Conservation (phyloP, 2,797 vertebrate genomes). For the Centropyge bicolor region DNA sequence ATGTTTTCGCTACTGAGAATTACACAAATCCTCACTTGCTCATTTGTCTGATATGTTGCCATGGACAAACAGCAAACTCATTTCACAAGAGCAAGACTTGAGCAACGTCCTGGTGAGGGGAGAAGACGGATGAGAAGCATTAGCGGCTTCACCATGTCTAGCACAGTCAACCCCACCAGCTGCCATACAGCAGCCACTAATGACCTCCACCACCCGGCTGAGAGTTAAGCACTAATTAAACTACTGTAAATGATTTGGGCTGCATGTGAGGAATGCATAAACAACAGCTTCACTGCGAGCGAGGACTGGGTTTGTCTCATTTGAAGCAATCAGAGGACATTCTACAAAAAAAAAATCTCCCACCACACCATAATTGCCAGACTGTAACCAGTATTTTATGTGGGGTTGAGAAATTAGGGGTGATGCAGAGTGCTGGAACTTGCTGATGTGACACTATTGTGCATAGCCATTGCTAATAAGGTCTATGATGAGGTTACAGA, state of each 20-base stretch:
- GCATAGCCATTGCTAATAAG: constrained; percentile 51
- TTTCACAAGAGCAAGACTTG: constrained; percentile 31
- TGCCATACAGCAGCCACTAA: constrained; percentile 63
- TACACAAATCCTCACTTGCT: constrained; percentile 9
- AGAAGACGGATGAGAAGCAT: constrained; percentile 45
- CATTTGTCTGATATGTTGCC: constrained; percentile 25
- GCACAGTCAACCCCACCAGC: constrained; percentile 43
- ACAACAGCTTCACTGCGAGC: constrained; percentile 51
- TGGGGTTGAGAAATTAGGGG: constrained; percentile 62
- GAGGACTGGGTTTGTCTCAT: constrained; percentile 51
- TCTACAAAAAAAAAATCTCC: constrained; percentile 54
- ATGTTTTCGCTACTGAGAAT: constrained; percentile 43
- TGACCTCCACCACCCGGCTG: constrained; percentile 47
- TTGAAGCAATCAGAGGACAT: constrained; percentile 63
- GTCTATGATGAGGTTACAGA: constrained; percentile 74
- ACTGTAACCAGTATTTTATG: constrained; percentile 73
- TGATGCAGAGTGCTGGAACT: constrained; percentile 64
- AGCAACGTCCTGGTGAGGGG: constrained; percentile 37
- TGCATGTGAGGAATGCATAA: constrained; percentile 66
- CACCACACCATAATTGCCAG: constrained; percentile 61
- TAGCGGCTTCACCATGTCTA: constrained; percentile 40
- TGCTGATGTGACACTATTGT: constrained; percentile 71
- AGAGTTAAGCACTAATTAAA: constrained; percentile 77
- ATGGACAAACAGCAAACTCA: constrained; percentile 23
- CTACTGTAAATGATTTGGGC: constrained; percentile 62